A percentile compares a stretch with the other conserved stretches of the same genome.
Evolutionary conservation across 2,113 vertebrate genomes (phyloP).

Genomic region (Hystrix brachyura): DNA sequence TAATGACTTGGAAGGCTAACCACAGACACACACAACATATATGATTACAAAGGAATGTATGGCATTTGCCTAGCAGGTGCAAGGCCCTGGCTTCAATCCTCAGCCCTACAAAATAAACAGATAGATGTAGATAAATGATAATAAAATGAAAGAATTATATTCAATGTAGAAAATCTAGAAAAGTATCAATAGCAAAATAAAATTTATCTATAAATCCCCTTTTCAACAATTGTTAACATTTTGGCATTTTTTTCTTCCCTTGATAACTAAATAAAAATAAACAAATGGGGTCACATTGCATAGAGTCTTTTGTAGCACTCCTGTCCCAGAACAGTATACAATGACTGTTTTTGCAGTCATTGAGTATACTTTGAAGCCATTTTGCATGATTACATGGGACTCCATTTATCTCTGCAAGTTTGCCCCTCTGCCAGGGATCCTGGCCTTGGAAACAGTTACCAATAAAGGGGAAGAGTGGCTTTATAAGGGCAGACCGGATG

Average conservation of each 20-base stretch:
- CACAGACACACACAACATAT: background rate
- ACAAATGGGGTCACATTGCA: background rate
- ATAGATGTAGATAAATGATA: background rate
- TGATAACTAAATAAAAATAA: conserved; percentile 43
- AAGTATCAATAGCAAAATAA: conserved; percentile 23
- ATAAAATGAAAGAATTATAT: conserved; percentile 18
- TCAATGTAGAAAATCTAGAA: background rate
- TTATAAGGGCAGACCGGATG: background rate
- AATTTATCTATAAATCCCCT: conserved; percentile 40
- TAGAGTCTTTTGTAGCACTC: conserved; percentile 1
- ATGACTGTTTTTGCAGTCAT: conserved; percentile 22
- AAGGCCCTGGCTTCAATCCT: background rate
- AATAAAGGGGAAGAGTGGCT: background rate
- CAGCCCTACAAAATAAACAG: background rate
- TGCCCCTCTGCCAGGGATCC: background rate
- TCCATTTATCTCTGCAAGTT: background rate
- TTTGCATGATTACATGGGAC: background rate
- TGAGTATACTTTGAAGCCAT: background rate
- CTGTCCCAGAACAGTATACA: conserved; percentile 17
- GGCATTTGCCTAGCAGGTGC: background rate
- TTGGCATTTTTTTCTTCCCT: conserved; percentile 30
- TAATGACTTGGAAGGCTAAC: conserved; percentile 14
- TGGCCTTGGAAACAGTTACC: background rate
- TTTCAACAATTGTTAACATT: background rate
- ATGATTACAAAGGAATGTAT: conserved; percentile 11